phyloP scores from a whole-genome alignment of 2,113 vertebrate genomes.

The Siphamia tubifer region DNA sequence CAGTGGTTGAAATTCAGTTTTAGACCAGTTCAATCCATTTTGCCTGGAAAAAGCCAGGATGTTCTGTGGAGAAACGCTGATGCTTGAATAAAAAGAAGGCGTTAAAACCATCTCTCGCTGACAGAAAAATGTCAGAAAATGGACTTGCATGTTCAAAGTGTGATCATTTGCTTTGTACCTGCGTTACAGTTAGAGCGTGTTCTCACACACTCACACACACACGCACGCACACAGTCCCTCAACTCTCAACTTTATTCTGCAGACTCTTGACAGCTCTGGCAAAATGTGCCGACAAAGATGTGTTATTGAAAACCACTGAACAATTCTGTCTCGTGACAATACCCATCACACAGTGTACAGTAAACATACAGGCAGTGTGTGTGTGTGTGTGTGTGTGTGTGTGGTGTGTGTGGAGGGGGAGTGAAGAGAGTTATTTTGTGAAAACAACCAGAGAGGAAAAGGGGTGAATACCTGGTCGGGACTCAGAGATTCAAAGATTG shows the following conservation, averaged over 20 bases:
- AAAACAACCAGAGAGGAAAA: background rate
- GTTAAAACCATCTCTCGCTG: background rate
- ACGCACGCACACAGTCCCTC: background rate
- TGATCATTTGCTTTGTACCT: conserved; percentile 45
- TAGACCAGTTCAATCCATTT: background rate
- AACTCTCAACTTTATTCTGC: conserved; percentile 17
- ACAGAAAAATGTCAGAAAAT: conserved; percentile 13
- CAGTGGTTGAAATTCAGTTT: background rate
- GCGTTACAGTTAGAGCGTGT: background rate
- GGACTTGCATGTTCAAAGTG: conserved; percentile 29
- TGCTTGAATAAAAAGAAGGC: background rate
- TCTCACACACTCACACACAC: background rate
- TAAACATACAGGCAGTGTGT: conserved; percentile 16
- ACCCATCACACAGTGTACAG: conserved; percentile 34
- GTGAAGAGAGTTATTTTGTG: conserved; percentile 17
- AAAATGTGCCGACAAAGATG: conserved; percentile 43
- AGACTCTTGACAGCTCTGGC: conserved; percentile 30
- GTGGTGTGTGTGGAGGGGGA: background rate
- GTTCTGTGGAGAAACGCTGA: conserved; percentile 16
- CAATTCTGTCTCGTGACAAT: conserved; percentile 49
- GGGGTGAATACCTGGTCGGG: conserved; percentile 14
- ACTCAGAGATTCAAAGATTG: conserved; percentile 27
- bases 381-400: background rate
- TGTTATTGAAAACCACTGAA: conserved; percentile 48
- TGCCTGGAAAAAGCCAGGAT: background rate